Evolutionary conservation across 2,888 invertebrate species (phyloP), one percentile per base, ranked within the genome.

Genomic region (Parnassius orleans): DNA sequence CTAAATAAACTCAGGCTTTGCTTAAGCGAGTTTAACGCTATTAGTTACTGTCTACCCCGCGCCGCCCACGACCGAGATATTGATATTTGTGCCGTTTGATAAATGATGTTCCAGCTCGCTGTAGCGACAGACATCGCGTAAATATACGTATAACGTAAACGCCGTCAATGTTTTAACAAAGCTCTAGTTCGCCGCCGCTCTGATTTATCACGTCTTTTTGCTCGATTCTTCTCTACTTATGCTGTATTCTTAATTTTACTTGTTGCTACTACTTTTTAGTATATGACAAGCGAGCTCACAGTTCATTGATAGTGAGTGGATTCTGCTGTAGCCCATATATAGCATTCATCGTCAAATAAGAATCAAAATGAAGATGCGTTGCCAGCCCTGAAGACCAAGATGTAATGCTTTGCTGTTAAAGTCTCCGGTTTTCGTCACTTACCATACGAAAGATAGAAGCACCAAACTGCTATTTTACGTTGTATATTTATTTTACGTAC

Each of bases 61-160:
- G 64, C 67, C 72, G 60, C 73, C 72, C 67, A 68, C 73, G 66
- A 74, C 77, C 77, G 68, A 81, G 77, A 83, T 87, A 87, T 88
- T 87, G 87, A 87, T 88, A 87, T 86, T 86, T 81, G 73, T 75
- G 75, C 75, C 66, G 61, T 64, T 78, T 87, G 86, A 88, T 83
- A 85, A 87, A 88, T 83, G 78, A 73, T 76, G 70, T 73, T 68
- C 72, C 65, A 80, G 78, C 78, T 79, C 76, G 74, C 74, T 73
- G 73, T 73, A 71, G 68, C 66, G 66, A 60, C 69, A 75, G 71
- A 75, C 75, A 74, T 67, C 56, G 69, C 73, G 72, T 68, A 73
- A 78, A 77, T 79, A 77, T 77, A 67, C 66, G 67, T 72, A 71
- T 69, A 66, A 66, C 68, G 71, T 73, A 69, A 72, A 72, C 65